Evolutionary conservation across 1,140 invertebrate genomes (phyloP).

Genomic region (Euura saliciscinereae): DNA sequence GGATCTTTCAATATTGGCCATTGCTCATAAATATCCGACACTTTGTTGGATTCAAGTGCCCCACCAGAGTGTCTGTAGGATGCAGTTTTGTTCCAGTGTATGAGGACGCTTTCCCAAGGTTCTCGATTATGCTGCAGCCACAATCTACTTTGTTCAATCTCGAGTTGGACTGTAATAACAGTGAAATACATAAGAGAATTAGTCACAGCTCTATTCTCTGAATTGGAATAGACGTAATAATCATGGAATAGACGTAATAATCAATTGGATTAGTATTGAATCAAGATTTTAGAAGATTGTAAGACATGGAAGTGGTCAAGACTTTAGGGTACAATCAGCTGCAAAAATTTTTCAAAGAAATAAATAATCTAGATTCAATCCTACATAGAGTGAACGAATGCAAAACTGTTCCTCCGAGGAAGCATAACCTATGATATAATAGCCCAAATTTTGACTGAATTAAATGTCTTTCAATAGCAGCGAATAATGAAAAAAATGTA

Average conservation of each 20-base stretch:
- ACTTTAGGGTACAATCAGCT: too few species aligned
- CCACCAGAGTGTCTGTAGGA: not conserved
- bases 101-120: not conserved
- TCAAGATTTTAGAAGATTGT: not conserved
- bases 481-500: too few species aligned
- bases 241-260: not conserved
- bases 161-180: too few species aligned
- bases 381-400: too few species aligned
- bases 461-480: too few species aligned
- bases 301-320: not conserved
- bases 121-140: slow-evolving; percentile 15
- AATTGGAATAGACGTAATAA: not conserved
- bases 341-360: too few species aligned
- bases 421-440: too few species aligned
- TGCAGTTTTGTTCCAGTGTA: slow-evolving; percentile 13
- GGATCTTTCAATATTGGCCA: not conserved
- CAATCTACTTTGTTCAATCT: not conserved
- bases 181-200: too few species aligned
- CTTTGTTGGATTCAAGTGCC: not conserved
- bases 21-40: not conserved
- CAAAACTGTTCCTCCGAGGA: too few species aligned
- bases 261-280: not conserved
- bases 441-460: too few species aligned
- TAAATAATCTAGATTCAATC: too few species aligned
- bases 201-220: too few species aligned